Conservation (phyloP, 2,113 vertebrate species). For the Serilophus lunatus region DNA sequence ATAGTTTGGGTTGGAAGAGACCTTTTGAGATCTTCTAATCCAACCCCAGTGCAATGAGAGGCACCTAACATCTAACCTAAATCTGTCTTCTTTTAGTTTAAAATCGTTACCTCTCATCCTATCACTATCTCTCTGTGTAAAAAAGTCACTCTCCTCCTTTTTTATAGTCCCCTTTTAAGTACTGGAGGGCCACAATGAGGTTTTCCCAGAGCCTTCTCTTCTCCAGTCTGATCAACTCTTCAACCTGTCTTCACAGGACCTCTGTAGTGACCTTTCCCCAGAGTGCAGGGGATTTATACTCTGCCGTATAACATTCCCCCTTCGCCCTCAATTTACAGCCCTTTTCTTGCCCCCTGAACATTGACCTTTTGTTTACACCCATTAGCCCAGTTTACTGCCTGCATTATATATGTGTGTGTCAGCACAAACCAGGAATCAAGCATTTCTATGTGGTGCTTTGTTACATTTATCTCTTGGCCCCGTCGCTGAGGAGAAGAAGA, state of each 20-base stretch:
- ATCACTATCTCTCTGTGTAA: background rate
- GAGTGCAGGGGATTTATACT: background rate
- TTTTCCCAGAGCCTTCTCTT: background rate
- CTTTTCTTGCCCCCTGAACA: background rate
- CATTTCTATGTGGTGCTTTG: background rate
- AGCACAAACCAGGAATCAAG: background rate
- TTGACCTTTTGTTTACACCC: conserved; percentile 2
- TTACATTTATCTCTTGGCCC: background rate
- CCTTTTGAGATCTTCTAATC: background rate
- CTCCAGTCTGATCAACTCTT: background rate
- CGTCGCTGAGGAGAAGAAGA: background rate
- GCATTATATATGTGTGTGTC: background rate
- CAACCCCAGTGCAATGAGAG: background rate
- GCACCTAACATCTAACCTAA: background rate
- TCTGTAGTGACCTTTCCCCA: background rate
- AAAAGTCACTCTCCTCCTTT: background rate
- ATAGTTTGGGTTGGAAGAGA: background rate
- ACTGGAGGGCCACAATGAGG: background rate
- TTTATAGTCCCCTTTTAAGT: background rate
- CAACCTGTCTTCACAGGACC: background rate
- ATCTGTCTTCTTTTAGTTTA: background rate
- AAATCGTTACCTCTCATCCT: background rate
- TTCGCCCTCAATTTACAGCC: background rate
- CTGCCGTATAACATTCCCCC: background rate
- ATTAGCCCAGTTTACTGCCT: background rate